These are phyloP conservation scores for Crambe crambe DNA, from an alignment of 37 sponge, comb jelly and placozoan genomes.

Conservation along the genomic window DNA sequence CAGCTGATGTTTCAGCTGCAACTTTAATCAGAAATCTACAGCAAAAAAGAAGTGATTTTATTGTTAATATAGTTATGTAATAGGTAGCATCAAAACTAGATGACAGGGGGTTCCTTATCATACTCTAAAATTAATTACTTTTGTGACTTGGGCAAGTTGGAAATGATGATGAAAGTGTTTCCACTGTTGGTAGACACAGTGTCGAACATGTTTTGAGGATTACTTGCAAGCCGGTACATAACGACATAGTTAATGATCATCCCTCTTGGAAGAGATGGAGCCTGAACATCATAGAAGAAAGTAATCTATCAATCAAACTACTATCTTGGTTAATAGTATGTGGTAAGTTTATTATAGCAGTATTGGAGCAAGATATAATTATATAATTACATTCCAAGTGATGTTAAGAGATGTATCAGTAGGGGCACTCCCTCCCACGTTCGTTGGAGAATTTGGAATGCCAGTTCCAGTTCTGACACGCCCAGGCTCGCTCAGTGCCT, in stretches of 20 bases:
- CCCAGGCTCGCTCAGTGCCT: neutral
- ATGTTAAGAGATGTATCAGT: neutral
- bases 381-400: neutral
- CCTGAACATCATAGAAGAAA: neutral
- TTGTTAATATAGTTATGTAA: no score
- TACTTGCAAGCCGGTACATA: neutral
- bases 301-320: neutral
- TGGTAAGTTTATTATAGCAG: neutral
- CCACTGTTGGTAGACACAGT: neutral
- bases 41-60: no score
- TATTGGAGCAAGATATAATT: no score
- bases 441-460: neutral
- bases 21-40: neutral
- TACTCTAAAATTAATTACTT: no score
- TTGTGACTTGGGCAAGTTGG: neutral
- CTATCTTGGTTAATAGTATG: neutral
- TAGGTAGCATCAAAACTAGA: neutral
- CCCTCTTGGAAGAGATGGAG: neutral
- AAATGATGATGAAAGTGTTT: neutral
- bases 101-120: neutral
- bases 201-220: neutral
- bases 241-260: neutral
- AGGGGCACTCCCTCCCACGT: neutral
- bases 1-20: neutral
- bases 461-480: neutral